Evolutionary conservation across 1,140 invertebrate species (phyloP).

Genomic region (Drosophila carrolli): DNA sequence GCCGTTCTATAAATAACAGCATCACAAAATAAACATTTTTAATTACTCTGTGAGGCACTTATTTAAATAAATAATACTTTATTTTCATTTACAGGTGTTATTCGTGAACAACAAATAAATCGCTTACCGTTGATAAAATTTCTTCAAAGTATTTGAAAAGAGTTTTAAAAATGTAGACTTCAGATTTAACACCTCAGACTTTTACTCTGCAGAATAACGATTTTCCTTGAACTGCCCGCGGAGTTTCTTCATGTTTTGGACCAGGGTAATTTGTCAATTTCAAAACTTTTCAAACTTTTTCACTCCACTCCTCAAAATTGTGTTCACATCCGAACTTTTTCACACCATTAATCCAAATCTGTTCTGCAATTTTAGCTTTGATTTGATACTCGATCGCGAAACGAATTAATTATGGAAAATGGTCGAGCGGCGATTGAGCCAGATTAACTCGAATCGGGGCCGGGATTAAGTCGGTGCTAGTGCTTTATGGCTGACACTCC

Average conservation of each 20-base stretch:
- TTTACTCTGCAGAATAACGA: background rate
- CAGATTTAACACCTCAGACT: background rate
- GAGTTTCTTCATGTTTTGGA: constrained; percentile 61
- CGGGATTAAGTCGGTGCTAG: constrained; percentile 62
- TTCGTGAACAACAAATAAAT: too few relatives aligned
- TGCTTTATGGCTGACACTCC: constrained; percentile 80
- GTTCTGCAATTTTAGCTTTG: constrained; percentile 1
- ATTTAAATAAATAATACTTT: too few relatives aligned
- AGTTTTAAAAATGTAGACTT: background rate
- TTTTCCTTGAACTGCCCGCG: constrained; percentile 15
- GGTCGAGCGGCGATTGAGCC: constrained; percentile 32
- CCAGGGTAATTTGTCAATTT: background rate
- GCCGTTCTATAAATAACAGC: too few relatives aligned
- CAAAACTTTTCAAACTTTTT: background rate
- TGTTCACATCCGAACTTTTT: constrained; percentile 1
- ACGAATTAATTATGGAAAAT: constrained; percentile 18
- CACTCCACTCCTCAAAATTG: constrained; percentile 8
- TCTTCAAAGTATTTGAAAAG: background rate
- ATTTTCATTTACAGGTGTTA: too few relatives aligned
- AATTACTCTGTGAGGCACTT: too few relatives aligned
- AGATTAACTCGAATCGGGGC: constrained; percentile 55
- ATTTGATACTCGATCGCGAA: constrained; percentile 22
- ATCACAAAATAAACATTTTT: too few relatives aligned
- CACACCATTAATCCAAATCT: constrained; percentile 9
- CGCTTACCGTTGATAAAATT: constrained; percentile 11